Evolutionary conservation across 1,140 invertebrate species (phyloP), one percentile per base, ranked within the genome.

Genomic region (Zelostemma sp.): DNA sequence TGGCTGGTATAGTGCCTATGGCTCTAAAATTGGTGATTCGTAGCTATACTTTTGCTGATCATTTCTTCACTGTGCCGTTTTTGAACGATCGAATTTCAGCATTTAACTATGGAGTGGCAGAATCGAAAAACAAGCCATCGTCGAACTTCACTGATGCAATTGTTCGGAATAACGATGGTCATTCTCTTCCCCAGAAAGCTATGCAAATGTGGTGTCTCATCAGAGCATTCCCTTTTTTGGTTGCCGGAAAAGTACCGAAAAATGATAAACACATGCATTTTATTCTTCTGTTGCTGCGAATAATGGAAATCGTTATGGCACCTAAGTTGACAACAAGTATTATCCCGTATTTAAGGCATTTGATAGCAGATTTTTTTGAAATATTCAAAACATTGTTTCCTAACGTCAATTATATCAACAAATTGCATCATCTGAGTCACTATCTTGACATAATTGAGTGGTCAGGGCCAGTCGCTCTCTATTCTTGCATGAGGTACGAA

Each of bases 281-380:
- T 25, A 43, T 62, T 56, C 9, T 56, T 40, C 9, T 25, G 6
- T 31, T 65, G 31, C 25, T 76, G 6, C 17, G 63, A 46, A 66
- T 75, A 25, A 77, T 77, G 71, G 66, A 74, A 55, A 51, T 77
- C 17, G 49, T 72, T 5, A 73, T 77, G 54, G 70, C 75, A 14
- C 70, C 70, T 11, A 60, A 55, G 47, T 43, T 73, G 12, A 21
- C 11, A 8, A 8, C 38, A 15, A 48, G 21, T 17, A 25, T 54
- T 1, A 48, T 72, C 15, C 25, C 46, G 1, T 49, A 51, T 16
- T 8, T 48, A n/a, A n/a, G n/a, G 25, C 33, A 35, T 14, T 9
- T 48, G 4, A 25, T 68, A 9, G 47, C 6, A 8, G 53, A 63
- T 6, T 62, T 68, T 41, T 16, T 21, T 8, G 9, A 9, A 12